These are phyloP conservation scores for Setophaga coronata DNA, from an alignment of 2,113 vertebrate species.

Conservation along the genomic window DNA sequence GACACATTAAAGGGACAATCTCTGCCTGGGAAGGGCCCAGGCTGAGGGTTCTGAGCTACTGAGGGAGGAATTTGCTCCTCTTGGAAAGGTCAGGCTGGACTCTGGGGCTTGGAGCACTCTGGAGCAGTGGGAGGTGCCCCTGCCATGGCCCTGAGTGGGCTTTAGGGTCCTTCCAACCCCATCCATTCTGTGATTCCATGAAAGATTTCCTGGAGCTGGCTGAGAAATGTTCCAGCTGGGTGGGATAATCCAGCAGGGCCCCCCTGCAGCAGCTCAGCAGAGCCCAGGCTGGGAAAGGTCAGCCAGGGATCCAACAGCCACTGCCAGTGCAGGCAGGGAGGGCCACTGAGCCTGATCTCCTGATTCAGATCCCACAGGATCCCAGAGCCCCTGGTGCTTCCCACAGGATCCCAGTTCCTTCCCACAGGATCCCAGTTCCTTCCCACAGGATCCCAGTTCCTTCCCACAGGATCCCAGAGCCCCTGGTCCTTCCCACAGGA, in stretches of 20 bases:
- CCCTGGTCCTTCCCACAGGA: too few relatives aligned
- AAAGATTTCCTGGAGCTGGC: not conserved
- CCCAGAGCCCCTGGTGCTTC: too few relatives aligned
- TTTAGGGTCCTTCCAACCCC: not conserved
- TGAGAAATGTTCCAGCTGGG: not conserved
- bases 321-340: fast-evolving
- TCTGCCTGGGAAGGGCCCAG: not conserved
- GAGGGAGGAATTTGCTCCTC: not conserved
- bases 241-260: not conserved
- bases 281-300: not conserved
- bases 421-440: too few relatives aligned
- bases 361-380: not conserved
- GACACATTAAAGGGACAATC: not conserved
- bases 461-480: too few relatives aligned
- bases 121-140: not conserved
- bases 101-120: not conserved
- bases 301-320: not conserved
- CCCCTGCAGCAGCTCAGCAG: not conserved
- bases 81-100: not conserved
- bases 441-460: too few relatives aligned
- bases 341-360: not conserved
- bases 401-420: too few relatives aligned
- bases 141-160: not conserved
- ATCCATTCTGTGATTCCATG: fast-evolving
- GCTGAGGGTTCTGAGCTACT: not conserved